These are phyloP conservation scores for Melieria picta DNA, from an alignment of 2,888 invertebrate species.

Conservation along the genomic window DNA sequence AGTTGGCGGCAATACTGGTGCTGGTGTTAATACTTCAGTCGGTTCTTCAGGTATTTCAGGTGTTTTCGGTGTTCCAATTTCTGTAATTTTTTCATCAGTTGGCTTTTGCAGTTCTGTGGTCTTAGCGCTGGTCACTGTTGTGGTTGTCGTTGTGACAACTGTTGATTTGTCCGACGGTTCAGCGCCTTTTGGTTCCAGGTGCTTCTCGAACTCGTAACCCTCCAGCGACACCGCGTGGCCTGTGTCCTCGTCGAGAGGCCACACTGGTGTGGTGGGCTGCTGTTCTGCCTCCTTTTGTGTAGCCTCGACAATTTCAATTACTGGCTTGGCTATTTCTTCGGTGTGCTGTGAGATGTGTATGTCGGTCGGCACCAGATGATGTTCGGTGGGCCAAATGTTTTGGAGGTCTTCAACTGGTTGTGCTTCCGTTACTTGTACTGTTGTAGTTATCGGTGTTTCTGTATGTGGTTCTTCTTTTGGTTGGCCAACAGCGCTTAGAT, in stretches of 20 bases:
- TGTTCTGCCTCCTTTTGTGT: slow-evolving; percentile 13
- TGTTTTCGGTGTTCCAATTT: background rate
- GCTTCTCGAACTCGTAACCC: slow-evolving; percentile 56
- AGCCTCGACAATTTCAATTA: slow-evolving; percentile 34
- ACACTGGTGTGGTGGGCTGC: slow-evolving; percentile 53
- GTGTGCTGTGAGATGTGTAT: slow-evolving; percentile 59
- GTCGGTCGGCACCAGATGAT: slow-evolving; percentile 57
- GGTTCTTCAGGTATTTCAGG: background rate
- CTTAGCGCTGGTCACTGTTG: slow-evolving; percentile 38
- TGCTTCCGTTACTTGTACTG: slow-evolving; percentile 43
- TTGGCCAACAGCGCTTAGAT: background rate
- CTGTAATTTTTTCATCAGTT: slow-evolving; percentile 4
- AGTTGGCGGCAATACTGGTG: background rate
- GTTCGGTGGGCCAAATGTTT: slow-evolving; percentile 64
- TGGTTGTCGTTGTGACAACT: slow-evolving; percentile 30
- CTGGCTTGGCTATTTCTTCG: slow-evolving; percentile 44
- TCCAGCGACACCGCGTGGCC: slow-evolving; percentile 58
- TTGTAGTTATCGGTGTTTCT: slow-evolving; percentile 18
- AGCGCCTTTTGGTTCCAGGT: slow-evolving; percentile 13
- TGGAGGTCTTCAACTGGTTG: slow-evolving; percentile 55
- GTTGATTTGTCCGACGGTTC: background rate
- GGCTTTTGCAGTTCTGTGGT: slow-evolving; percentile 21
- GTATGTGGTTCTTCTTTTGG: slow-evolving; percentile 11
- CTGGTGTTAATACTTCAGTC: slow-evolving; percentile 15
- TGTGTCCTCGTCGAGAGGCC: slow-evolving; percentile 61